Evolutionary conservation across 2,113 vertebrate species (phyloP), one percentile per base, ranked within the genome.

Genomic region (Cricetomys ansorgei): DNA sequence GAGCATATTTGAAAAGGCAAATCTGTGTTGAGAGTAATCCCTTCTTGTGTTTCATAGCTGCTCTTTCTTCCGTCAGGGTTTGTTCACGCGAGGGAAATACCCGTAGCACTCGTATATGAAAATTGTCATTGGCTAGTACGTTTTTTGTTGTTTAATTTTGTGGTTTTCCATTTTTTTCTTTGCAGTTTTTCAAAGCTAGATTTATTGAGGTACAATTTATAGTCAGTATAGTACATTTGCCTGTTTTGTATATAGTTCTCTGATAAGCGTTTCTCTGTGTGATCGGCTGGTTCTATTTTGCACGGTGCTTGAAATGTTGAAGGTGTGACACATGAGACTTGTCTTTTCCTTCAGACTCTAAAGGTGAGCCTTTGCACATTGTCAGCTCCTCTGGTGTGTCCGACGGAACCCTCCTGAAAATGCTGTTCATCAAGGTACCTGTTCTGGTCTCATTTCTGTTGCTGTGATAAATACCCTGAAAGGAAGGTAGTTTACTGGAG

Each of bases 361-460:
- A 95, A 67, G 99, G 99, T 45, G 98, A 98, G 48, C 99, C 99
- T 2, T 97, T 99, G 93, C 98, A 98, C 95, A 98, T 99, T 93
- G 97, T 99, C 95, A 99, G 98, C 95, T 99, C 99, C 40, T 99
- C 99, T 5, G 98, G 98, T 89, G 96, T 98, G 25, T 98, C 99
- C 57, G 99, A 98, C 76, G 98, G 99, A 34, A 99, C 99, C n/a
- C 99, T 99, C 93, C 98, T 99, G 76, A 99, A 99, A 99, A 99
- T 99, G 97, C 98, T 99, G 91, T 99, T 99, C 69, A 98, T 98
- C 95, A 99, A 99, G 99, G 99, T 99, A 98, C 93, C 27, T 1
- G 62, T 50, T 86, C 31, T 64, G 34, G 15, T 64, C 67, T 97
- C 62, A 57, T 65, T 96, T 94, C 23, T 96, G 31, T 50, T 37